These are phyloP conservation scores for Alectoris magna DNA, from an alignment of 2,797 vertebrate genomes.

Conservation along the genomic window DNA sequence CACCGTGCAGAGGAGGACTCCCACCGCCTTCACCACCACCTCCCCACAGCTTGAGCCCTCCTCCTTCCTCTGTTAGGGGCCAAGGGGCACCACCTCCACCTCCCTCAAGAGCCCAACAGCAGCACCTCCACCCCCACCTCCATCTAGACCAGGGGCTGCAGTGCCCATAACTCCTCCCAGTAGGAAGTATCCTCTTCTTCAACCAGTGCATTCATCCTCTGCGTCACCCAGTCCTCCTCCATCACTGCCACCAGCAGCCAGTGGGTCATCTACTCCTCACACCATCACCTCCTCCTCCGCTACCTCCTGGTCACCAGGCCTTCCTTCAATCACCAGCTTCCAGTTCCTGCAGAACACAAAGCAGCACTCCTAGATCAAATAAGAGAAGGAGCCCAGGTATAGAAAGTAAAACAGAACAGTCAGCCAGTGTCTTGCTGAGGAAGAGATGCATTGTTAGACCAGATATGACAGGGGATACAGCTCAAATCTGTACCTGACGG, in stretches of 20 bases:
- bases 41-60: slow-evolving; percentile 87
- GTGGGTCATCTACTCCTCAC: slow-evolving; percentile 71
- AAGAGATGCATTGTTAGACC: slow-evolving; percentile 93
- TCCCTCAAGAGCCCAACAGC: slow-evolving; percentile 88
- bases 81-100: slow-evolving; percentile 91
- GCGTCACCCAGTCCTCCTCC: slow-evolving; percentile 83
- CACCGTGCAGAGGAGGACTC: slow-evolving; percentile 87
- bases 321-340: slow-evolving; percentile 81
- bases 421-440: slow-evolving; percentile 86
- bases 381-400: slow-evolving; percentile 91
- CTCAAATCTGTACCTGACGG: slow-evolving; percentile 92
- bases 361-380: slow-evolving; percentile 95
- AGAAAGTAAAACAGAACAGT: slow-evolving; percentile 93
- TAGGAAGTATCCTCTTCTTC: slow-evolving; percentile 81
- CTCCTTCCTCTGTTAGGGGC: slow-evolving; percentile 88
- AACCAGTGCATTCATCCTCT: slow-evolving; percentile 79
- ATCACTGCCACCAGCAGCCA: slow-evolving; percentile 80
- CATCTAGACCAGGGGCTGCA: slow-evolving; percentile 83
- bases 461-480: slow-evolving; percentile 96
- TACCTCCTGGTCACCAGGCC: slow-evolving; percentile 85
- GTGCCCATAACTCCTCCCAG: slow-evolving; percentile 89
- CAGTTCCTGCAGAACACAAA: slow-evolving; percentile 83
- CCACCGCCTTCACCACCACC: slow-evolving; percentile 84
- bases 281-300: slow-evolving; percentile 81
- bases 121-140: slow-evolving; percentile 91